Percentiles rank a stretch among this genome's conserved stretches.
phyloP scores from a whole-genome alignment of 2,888 invertebrate genomes.

The Cantharis lateralis region DNA sequence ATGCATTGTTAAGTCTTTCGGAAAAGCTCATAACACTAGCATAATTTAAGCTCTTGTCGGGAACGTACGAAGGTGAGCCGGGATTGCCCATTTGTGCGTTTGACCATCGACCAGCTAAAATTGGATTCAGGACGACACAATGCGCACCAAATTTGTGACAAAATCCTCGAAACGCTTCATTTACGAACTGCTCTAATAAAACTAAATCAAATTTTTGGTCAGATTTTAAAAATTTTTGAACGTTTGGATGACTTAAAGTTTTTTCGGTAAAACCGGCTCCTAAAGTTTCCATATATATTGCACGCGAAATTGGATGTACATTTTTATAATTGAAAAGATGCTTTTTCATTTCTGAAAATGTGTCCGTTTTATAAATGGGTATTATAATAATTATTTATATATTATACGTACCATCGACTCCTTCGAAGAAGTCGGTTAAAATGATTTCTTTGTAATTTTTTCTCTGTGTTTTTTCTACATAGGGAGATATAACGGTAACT shows the following conservation, averaged over 20 bases:
- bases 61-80: conserved; percentile 58
- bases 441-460: conserved; percentile 44
- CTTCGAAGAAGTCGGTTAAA: not conserved
- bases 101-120: conserved; percentile 56
- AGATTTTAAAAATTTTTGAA: conserved; percentile 45
- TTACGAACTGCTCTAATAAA: conserved; percentile 57
- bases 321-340: not conserved
- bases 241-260: conserved; percentile 38
- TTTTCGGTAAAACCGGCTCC: not conserved
- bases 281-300: not conserved
- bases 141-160: conserved; percentile 51
- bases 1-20: conserved; percentile 61
- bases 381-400: not conserved
- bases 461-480: conserved; percentile 43
- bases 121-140: conserved; percentile 52
- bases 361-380: not conserved
- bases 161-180: conserved; percentile 56
- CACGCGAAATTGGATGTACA: not conserved
- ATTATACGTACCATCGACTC: not conserved
- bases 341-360: not conserved
- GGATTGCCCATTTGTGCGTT: conserved; percentile 59
- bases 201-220: conserved; percentile 52
- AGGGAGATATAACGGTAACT: conserved; percentile 45
- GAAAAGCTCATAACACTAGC: conserved; percentile 58
- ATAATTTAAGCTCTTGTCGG: conserved; percentile 55